Base-by-base conservation (phyloP, 2,888 invertebrate species). In the Netelia fuscicornis region DNA sequence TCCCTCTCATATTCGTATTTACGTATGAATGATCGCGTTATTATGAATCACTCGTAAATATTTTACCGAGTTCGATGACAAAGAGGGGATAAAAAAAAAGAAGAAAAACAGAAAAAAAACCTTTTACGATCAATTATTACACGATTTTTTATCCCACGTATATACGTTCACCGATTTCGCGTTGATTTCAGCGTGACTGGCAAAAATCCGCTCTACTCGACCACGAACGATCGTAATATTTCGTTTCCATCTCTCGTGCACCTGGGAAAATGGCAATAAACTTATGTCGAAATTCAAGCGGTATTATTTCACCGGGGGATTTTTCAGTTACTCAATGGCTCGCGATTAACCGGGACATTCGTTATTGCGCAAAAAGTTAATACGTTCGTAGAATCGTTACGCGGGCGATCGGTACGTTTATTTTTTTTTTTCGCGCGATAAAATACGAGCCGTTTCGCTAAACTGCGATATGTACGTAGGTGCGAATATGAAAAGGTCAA, bases 111-210 rank as follows among this genome's bases (percentile, higher is more conserved):
- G 1, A 25, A 2, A 25, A 25, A 58, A 58, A 20, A 58, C 9
- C 58, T 10, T 58, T 20, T 17, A 58, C 58, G 71, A 13, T 44
- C 48, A n/a, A 74, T 48, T 48, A n/a, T 17, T 44, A 48, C 44
- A 25, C n/a, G 74, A 9, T 9, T 56, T 30, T 71, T 79, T 44
- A 48, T 58, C 17, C 17, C 56, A 20, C 20, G 25, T 30, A 17
- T 30, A 17, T 52, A 64, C 56, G n/a, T 44, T 72, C 10, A 56
- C 52, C 2, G 56, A 65, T 72, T 72, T 58, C 56, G 25, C 64
- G 25, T 65, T 11, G 30, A 37, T 52, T 75, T 20, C 17, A 42
- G 25, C 48, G 62, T 62, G 48, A 52, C 60, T 60, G 52, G 13
- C 25, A 30, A 23, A 58, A 62, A 25, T 62, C 25, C 25, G 11